Evolutionary conservation across 2,797 vertebrate species (phyloP).

Genomic region (Hafferia zeledoni): DNA sequence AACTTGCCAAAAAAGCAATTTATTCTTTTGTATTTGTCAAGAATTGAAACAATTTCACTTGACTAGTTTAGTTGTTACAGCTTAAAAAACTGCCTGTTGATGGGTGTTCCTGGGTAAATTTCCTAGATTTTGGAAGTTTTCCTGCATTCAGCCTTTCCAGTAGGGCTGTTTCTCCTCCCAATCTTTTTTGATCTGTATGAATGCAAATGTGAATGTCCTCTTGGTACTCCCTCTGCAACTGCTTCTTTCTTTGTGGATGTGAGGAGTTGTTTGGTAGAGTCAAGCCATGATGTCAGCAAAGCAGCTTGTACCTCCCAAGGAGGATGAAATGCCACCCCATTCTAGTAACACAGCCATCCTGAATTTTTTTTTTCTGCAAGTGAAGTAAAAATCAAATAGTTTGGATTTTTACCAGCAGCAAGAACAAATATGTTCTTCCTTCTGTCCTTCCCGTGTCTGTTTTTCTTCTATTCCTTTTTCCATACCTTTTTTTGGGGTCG

Average conservation of each 20-base stretch:
- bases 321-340: not conserved
- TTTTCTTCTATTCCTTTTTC: constrained; percentile 31
- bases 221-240: not conserved
- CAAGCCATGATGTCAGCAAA: not conserved
- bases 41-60: not conserved
- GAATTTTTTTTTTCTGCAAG: not conserved
- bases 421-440: constrained; percentile 60
- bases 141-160: not conserved
- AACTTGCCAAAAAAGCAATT: not conserved
- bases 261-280: not conserved
- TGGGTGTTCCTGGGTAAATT: not conserved
- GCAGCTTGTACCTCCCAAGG: not conserved
- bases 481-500: not conserved
- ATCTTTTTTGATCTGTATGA: not conserved
- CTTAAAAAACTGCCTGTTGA: not conserved
- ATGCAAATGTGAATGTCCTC: not conserved
- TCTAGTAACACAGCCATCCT: not conserved
- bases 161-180: not conserved
- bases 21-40: not conserved
- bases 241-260: not conserved
- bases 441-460: constrained; percentile 15
- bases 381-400: not conserved
- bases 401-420: constrained; percentile 43
- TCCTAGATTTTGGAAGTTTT: not conserved
- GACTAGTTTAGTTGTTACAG: not conserved